Evolutionary conservation across 2,113 vertebrate genomes (phyloP), one percentile per base, ranked within the genome.

Genomic region (Microtus montanus): DNA sequence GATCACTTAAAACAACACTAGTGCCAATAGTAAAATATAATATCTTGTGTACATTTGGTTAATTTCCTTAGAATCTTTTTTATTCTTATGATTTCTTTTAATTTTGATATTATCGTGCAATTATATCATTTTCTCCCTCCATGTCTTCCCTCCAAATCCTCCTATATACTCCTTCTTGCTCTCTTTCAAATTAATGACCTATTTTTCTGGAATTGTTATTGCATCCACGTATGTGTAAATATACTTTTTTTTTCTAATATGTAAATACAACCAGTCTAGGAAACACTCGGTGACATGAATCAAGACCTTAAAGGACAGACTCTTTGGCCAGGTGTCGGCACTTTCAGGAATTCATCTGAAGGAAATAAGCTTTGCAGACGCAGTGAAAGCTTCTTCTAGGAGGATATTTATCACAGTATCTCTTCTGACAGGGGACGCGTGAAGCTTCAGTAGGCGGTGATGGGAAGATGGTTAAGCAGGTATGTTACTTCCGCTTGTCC

Each of bases 261-360:
- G 35, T 61, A 61, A 9, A 61, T 61, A 38, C 13, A 61, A 28
- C 4, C 74, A 94, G 96, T 95, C 68, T 90, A 85, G 87, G 96
- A 94, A 95, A 58, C 33, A 35, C 58, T 90, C 87, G 93, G 74
- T 71, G 86, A 83, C 88, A 52, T 38, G 63, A 96, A 78, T 91
- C 38, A 94, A 94, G 78, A 93, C 5, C 90, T 89, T 95, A 75
- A 91, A 95, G 95, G n/a, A 74, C 35, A 91, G 7, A 82, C 26
- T 87, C 58, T 88, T 95, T 97, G 89, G 96, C 79, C 77, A 94
- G 66, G 26, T 94, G 71, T 93, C 44, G 92, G 84, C 74, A 41
- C 91, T 96, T 96, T 95, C 58, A 97, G 85, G 80, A 97, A 94
- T 74, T 90, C 38, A 90, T 54, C 84, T 47, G 80, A 96, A 93